Evolutionary conservation across 2,888 invertebrate species (phyloP).

Genomic region (Brachyptera putata): DNA sequence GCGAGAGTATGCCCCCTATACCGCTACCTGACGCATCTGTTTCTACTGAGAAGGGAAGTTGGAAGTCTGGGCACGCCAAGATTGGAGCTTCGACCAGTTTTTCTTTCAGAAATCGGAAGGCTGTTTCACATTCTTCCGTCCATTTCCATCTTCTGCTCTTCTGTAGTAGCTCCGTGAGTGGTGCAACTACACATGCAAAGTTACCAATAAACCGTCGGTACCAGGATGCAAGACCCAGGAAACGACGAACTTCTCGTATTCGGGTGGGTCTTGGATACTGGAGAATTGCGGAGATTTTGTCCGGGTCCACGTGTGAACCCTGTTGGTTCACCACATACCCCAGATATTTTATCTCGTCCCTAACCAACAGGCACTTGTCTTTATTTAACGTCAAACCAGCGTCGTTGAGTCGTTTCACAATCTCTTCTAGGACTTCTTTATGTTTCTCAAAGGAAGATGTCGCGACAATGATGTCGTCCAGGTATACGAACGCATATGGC

Average conservation of each 20-base stretch:
- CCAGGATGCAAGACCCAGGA: conserved; percentile 11
- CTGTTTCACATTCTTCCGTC: neutral
- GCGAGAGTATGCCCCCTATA: conserved; percentile 34
- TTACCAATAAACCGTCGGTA: conserved; percentile 22
- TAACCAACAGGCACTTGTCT: conserved; percentile 17
- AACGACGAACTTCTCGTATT: neutral
- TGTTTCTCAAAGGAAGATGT: conserved; percentile 28
- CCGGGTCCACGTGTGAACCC: conserved; percentile 24
- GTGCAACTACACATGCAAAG: neutral
- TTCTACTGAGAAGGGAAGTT: conserved; percentile 24
- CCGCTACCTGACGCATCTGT: conserved; percentile 30
- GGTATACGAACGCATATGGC: conserved; percentile 35
- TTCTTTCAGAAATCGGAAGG: conserved; percentile 9
- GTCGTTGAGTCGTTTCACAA: conserved; percentile 13
- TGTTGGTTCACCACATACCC: conserved; percentile 22
- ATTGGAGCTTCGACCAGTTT: conserved; percentile 14
- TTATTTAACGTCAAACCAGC: neutral
- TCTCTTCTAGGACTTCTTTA: conserved; percentile 11
- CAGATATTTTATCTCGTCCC: conserved; percentile 21
- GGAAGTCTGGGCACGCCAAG: conserved; percentile 24
- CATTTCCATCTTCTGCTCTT: conserved; percentile 14
- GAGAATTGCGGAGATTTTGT: conserved; percentile 21
- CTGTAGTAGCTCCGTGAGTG: neutral
- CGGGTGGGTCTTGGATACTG: neutral
- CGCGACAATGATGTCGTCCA: conserved; percentile 36